Conservation (phyloP, 2,888 invertebrate species). For the Caradrina clavipalpis region DNA sequence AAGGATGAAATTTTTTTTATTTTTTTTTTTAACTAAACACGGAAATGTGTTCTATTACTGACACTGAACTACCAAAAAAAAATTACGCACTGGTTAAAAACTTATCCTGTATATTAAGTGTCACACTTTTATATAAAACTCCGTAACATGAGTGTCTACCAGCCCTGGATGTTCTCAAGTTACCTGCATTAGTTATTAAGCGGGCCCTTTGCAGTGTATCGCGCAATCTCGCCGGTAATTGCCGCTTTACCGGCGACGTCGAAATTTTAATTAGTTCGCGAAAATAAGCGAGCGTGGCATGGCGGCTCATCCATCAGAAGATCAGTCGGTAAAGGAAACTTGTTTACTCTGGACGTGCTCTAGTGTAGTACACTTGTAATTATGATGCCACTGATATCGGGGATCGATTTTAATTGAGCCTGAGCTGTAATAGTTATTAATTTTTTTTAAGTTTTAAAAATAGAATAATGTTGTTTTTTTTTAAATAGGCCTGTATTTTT, state of each 20-base stretch:
- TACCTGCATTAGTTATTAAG: slow-evolving; percentile 66
- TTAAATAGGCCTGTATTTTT: background rate
- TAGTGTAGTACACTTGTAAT: slow-evolving; percentile 41
- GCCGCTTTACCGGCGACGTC: slow-evolving; percentile 70
- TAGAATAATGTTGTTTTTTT: background rate
- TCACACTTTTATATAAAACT: slow-evolving; percentile 1
- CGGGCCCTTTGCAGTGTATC: slow-evolving; percentile 66
- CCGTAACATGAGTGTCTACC: slow-evolving; percentile 46
- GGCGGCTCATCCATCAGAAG: slow-evolving; percentile 63
- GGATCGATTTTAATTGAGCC: slow-evolving; percentile 52
- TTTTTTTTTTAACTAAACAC: too few relatives aligned
- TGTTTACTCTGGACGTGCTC: slow-evolving; percentile 56
- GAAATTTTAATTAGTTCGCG: slow-evolving; percentile 78
- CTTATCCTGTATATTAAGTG: too few relatives aligned
- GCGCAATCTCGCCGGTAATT: slow-evolving; percentile 71
- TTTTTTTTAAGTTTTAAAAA: background rate
- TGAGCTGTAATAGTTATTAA: slow-evolving; percentile 32
- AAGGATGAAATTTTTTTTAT: too few relatives aligned
- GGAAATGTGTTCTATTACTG: too few relatives aligned
- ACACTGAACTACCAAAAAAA: too few relatives aligned
- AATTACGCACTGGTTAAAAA: too few relatives aligned
- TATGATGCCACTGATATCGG: slow-evolving; percentile 47
- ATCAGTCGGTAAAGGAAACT: slow-evolving; percentile 47
- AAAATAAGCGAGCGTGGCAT: slow-evolving; percentile 52
- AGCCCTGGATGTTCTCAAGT: slow-evolving; percentile 56